Evolutionary conservation across 2,888 invertebrate genomes (phyloP).

Genomic region (Acanthococcus lagerstroemiae): DNA sequence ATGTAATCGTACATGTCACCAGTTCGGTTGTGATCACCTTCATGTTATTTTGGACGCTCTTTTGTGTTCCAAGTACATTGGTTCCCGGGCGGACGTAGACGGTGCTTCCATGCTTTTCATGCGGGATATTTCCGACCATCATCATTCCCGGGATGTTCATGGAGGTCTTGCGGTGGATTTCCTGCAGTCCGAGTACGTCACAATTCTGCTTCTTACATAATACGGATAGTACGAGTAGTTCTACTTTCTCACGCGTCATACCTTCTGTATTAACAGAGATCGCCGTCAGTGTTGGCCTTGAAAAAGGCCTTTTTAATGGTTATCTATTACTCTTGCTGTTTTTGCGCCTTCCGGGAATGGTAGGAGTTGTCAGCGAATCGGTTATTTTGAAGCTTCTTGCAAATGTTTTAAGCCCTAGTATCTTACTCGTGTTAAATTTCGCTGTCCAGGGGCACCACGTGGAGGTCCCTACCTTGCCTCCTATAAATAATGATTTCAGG

Average conservation of each 20-base stretch:
- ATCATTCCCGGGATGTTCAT: constrained; percentile 5
- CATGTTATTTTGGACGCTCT: constrained; percentile 12
- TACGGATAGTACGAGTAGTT: constrained; percentile 11
- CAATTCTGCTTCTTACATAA: constrained; percentile 6
- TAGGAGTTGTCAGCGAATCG: background rate
- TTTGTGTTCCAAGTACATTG: background rate
- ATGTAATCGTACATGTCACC: constrained; percentile 24
- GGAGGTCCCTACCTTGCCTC: no score
- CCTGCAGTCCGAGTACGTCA: constrained; percentile 24
- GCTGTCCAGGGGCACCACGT: background rate
- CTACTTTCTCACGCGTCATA: constrained; percentile 11
- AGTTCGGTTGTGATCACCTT: constrained; percentile 26
- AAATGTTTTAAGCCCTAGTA: no score
- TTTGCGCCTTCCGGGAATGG: no score
- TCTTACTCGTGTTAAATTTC: background rate
- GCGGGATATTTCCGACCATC: background rate
- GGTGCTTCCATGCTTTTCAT: constrained; percentile 11
- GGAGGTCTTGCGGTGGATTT: constrained; percentile 8
- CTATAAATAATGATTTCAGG: no score
- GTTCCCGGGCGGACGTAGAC: constrained; percentile 1
- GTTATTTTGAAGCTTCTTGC: no score
- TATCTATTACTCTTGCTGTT: background rate
- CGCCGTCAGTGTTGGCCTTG: constrained; percentile 9
- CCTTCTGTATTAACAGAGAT: constrained; percentile 20
- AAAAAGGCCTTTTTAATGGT: constrained; percentile 13